A percentile compares a stretch with the other conserved stretches of the same genome.
Conservation (phyloP, 2,888 invertebrate species). For the Luperina nickerlii region DNA sequence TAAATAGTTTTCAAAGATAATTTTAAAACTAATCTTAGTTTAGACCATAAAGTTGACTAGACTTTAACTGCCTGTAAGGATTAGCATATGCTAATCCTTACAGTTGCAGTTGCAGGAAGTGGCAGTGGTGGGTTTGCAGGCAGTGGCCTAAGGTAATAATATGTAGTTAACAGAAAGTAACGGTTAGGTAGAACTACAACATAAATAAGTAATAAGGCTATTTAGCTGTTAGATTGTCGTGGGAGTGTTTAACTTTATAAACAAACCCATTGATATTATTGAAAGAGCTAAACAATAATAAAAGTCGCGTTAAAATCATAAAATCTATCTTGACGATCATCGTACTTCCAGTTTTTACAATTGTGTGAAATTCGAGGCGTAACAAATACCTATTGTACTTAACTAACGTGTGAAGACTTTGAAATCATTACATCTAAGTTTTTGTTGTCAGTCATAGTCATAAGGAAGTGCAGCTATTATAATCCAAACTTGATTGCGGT, state of each 20-base stretch:
- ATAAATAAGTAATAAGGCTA: conserved; percentile 5
- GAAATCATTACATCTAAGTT: conserved; percentile 67
- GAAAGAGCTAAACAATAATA: conserved; percentile 43
- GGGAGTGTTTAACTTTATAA: conserved; percentile 9
- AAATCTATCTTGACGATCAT: conserved; percentile 60
- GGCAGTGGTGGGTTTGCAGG: no score
- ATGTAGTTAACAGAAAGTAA: conserved; percentile 42
- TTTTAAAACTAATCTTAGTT: conserved; percentile 16
- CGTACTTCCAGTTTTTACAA: conserved; percentile 70
- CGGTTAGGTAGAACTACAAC: not conserved
- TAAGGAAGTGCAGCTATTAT: conserved; percentile 67
- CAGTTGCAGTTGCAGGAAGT: no score
- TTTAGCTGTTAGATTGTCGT: not conserved
- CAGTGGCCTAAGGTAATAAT: not conserved
- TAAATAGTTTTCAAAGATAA: not conserved
- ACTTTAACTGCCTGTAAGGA: conserved; percentile 17
- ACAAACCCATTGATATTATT: conserved; percentile 38
- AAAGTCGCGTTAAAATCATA: conserved; percentile 49
- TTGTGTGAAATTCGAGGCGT: conserved; percentile 73
- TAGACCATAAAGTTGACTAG: conserved; percentile 11
- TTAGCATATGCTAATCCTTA: no score
- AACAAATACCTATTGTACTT: conserved; percentile 70
- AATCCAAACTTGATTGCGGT: conserved; percentile 57
- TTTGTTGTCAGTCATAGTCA: conserved; percentile 63
- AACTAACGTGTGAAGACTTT: conserved; percentile 71